phyloP scores from a whole-genome alignment of 2,888 invertebrate species.

The Ormia ochracea region DNA sequence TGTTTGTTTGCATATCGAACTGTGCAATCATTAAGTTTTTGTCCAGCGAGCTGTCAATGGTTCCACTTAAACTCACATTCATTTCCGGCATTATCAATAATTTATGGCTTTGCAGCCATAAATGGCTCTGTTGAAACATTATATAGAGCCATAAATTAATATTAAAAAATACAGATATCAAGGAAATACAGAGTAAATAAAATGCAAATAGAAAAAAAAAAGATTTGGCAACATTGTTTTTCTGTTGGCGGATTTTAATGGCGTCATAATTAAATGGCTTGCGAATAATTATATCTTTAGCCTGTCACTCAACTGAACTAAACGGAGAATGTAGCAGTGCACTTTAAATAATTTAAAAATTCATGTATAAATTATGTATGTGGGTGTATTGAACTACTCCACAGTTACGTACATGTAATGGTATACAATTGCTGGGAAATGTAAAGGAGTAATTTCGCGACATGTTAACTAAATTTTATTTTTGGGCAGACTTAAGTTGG shows the following conservation, averaged over 20 bases:
- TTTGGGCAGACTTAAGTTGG: no score
- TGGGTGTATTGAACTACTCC: no score
- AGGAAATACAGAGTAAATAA: background rate
- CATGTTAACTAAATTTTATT: no score
- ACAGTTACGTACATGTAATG: no score
- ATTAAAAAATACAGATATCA: background rate
- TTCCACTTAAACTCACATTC: background rate
- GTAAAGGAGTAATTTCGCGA: no score
- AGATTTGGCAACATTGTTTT: constrained; percentile 30
- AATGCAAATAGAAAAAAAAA: background rate
- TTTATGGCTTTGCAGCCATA: constrained; percentile 16
- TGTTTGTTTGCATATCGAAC: no score
- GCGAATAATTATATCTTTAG: constrained; percentile 62
- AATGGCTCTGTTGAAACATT: no score
- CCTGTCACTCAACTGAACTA: constrained; percentile 45
- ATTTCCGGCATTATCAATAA: background rate
- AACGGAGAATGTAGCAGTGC: constrained; percentile 16
- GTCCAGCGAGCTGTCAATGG: background rate
- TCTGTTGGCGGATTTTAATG: constrained; percentile 66
- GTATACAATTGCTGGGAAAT: no score
- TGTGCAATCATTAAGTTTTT: background rate
- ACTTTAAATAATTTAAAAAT: no score
- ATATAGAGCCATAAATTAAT: background rate
- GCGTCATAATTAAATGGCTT: constrained; percentile 66
- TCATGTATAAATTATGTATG: no score